Percentiles rank a stretch among this genome's conserved stretches.
These are phyloP conservation scores for Nycteola revayana DNA, from an alignment of 2,888 invertebrate species.

Conservation along the genomic window DNA sequence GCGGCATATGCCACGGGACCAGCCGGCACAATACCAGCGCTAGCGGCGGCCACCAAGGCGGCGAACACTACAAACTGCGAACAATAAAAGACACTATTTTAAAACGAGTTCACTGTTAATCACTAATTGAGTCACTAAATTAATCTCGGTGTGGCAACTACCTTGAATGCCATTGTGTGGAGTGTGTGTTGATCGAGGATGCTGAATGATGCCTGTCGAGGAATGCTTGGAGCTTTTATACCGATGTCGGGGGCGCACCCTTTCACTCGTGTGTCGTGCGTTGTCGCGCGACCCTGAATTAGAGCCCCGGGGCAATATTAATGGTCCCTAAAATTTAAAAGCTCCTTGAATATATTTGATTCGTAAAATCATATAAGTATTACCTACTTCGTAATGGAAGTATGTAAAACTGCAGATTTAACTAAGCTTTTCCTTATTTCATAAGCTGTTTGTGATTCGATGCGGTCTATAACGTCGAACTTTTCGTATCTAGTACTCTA, in stretches of 20 bases:
- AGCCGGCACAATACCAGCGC: constrained; percentile 57
- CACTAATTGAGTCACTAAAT: background rate
- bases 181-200: constrained; percentile 55
- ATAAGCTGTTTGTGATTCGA: too few species aligned
- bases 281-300: constrained; percentile 58
- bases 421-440: too few species aligned
- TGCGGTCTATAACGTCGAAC: too few species aligned
- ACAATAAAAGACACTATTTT: constrained; percentile 20
- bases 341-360: constrained; percentile 7
- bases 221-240: constrained; percentile 69
- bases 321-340: constrained; percentile 36
- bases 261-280: constrained; percentile 60
- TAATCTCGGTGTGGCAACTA: constrained; percentile 30
- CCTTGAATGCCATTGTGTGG: constrained; percentile 76
- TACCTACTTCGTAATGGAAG: too few species aligned
- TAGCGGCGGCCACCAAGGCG: constrained; percentile 62
- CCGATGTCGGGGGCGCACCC: constrained; percentile 63
- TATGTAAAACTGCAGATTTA: too few species aligned
- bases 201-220: constrained; percentile 66
- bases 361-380: too few species aligned
- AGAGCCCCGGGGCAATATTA: constrained; percentile 52
- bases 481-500: too few species aligned
- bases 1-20: constrained; percentile 48
- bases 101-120: background rate
- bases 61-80: constrained; percentile 64